These are phyloP conservation scores for Phaonia tiefii DNA, from an alignment of 2,888 invertebrate species.

Conservation along the genomic window DNA sequence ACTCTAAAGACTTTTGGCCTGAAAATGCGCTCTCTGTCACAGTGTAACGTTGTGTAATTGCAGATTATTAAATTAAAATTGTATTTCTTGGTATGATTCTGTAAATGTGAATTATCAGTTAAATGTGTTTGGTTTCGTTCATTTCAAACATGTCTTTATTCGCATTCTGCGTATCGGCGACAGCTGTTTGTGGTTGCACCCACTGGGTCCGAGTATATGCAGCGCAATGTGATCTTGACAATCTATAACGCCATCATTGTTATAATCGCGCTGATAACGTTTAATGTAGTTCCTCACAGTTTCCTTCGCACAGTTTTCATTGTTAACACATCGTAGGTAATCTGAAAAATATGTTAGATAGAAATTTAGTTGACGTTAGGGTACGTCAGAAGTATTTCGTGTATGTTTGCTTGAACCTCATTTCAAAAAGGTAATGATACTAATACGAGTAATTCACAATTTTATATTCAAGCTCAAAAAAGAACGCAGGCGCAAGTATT, in stretches of 20 bases:
- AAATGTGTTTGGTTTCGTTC: too few relatives aligned
- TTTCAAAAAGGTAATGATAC: too few relatives aligned
- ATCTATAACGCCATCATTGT: conserved; percentile 73
- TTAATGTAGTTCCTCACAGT: conserved; percentile 70
- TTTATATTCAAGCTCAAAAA: too few relatives aligned
- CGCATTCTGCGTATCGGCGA: conserved; percentile 38
- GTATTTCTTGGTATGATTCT: too few relatives aligned
- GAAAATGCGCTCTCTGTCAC: too few relatives aligned
- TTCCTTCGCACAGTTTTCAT: conserved; percentile 70
- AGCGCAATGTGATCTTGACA: conserved; percentile 74
- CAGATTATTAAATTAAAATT: neutral
- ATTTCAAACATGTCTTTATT: conserved; percentile 50
- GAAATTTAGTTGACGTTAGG: neutral
- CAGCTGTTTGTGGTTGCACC: conserved; percentile 67
- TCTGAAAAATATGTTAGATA: conserved; percentile 68
- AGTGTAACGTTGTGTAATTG: neutral
- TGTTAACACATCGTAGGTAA: conserved; percentile 73
- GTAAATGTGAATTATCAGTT: too few relatives aligned
- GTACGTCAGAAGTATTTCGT: too few relatives aligned
- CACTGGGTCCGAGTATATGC: conserved; percentile 74
- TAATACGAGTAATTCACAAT: too few relatives aligned
- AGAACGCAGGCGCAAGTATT: too few relatives aligned
- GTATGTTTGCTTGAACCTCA: too few relatives aligned
- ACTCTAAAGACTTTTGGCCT: too few relatives aligned
- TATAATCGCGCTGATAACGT: conserved; percentile 72